Evolutionary conservation across 2,888 invertebrate genomes (phyloP).

Genomic region (Polydrusus pterygomalis): DNA sequence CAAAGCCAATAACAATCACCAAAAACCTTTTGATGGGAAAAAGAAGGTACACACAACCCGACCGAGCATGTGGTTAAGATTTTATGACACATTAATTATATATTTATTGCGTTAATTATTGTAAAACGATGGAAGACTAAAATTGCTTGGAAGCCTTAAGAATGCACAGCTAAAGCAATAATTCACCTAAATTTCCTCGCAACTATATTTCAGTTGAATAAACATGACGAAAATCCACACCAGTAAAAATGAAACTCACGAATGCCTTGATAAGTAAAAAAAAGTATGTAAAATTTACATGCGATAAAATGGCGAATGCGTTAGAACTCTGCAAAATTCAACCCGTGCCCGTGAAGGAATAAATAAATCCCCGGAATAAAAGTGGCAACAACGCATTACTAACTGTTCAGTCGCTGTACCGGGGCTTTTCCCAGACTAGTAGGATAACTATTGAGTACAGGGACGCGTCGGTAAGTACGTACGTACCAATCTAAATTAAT

Average conservation of each 20-base stretch:
- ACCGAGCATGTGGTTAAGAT: not conserved
- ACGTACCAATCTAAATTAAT: too few relatives aligned
- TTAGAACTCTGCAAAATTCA: too few relatives aligned
- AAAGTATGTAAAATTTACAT: too few relatives aligned
- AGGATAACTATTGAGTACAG: too few relatives aligned
- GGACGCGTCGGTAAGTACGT: too few relatives aligned
- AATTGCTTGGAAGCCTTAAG: constrained; percentile 22
- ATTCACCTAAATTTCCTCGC: not conserved
- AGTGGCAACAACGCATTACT: not conserved
- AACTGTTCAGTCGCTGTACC: not conserved
- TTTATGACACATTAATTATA: constrained; percentile 15
- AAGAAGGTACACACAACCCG: constrained; percentile 12
- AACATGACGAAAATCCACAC: not conserved
- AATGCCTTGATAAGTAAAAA: too few relatives aligned
- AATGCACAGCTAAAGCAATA: constrained; percentile 12
- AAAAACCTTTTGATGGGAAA: constrained; percentile 32
- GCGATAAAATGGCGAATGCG: too few relatives aligned
- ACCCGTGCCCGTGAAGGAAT: not conserved
- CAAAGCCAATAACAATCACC: constrained; percentile 50
- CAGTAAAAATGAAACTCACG: too few relatives aligned
- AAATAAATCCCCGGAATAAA: not conserved
- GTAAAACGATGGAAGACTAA: constrained; percentile 35
- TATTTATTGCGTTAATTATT: constrained; percentile 1
- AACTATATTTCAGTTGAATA: not conserved
- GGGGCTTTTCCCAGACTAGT: too few relatives aligned